These are phyloP conservation scores for Enteromius viviparus DNA, from an alignment of 2,797 vertebrate genomes.

Conservation along the genomic window DNA sequence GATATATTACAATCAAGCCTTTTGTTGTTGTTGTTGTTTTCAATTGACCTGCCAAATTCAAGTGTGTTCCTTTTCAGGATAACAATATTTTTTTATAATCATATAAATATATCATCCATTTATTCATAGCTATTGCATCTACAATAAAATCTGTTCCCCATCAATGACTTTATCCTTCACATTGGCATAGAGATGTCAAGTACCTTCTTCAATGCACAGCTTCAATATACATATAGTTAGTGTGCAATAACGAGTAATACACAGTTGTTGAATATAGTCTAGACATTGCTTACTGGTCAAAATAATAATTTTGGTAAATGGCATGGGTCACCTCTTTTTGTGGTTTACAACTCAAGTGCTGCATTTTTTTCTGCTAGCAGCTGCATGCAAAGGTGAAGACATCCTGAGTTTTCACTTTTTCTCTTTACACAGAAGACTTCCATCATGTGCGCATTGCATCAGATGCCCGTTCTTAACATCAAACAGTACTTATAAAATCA, in stretches of 20 bases:
- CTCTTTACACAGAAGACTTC: conserved; percentile 63
- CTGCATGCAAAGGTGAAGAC: conserved; percentile 52
- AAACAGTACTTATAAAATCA: conserved; percentile 39
- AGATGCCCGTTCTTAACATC: conserved; percentile 20
- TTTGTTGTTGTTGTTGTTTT: not conserved
- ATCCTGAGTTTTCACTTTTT: conserved; percentile 55
- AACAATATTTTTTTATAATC: conserved; percentile 3
- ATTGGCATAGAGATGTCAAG: conserved; percentile 30
- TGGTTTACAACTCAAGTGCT: conserved; percentile 61
- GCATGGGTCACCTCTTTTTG: conserved; percentile 44
- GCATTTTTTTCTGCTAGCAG: conserved; percentile 56
- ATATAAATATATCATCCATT: conserved; percentile 25
- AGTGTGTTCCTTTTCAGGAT: not conserved
- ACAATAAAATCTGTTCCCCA: conserved; percentile 4
- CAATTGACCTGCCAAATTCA: conserved; percentile 42
- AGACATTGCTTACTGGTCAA: conserved; percentile 33
- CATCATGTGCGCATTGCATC: conserved; percentile 38
- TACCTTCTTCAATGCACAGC: conserved; percentile 24
- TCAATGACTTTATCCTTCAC: conserved; percentile 21
- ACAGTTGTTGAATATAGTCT: conserved; percentile 19
- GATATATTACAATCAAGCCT: not conserved
- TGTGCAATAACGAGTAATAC: conserved; percentile 35
- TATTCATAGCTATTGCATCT: conserved; percentile 32
- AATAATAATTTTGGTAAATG: conserved; percentile 37
- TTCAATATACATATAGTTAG: conserved; percentile 31